Percentiles rank a stretch among this genome's conserved stretches.
Evolutionary conservation across 2,113 vertebrate species (phyloP).

Genomic region (Lepus europaeus): DNA sequence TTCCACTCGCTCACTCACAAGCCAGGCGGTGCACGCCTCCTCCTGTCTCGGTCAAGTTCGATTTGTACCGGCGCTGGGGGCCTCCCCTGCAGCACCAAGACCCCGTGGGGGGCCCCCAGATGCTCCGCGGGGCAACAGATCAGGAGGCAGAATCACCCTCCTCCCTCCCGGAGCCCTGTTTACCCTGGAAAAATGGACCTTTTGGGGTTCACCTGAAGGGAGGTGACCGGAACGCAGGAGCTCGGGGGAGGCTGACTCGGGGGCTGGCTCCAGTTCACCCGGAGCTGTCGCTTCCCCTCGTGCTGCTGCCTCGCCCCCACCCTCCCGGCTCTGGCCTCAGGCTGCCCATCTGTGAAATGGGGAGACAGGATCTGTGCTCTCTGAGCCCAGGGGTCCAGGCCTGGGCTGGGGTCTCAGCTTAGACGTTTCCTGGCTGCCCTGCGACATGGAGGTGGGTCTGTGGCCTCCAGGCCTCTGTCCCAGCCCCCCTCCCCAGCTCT

Average conservation of each 20-base stretch:
- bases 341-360: background rate
- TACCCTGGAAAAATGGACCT: background rate
- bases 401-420: background rate
- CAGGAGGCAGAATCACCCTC: background rate
- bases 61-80: background rate
- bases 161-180: background rate
- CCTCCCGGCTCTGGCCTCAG: background rate
- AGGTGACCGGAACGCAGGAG: background rate
- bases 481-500: fast-evolving
- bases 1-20: background rate
- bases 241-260: background rate
- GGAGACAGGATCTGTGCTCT: background rate
- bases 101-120: too few species aligned
- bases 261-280: background rate
- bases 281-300: background rate
- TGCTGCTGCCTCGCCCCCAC: background rate
- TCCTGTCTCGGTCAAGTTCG: fast-evolving
- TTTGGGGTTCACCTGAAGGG: background rate
- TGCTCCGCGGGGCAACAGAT: background rate
- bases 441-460: background rate
- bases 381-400: background rate
- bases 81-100: too few species aligned
- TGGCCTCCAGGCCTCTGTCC: fast-evolving
- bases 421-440: background rate
- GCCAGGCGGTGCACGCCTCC: background rate